Percentiles rank a stretch among this genome's conserved stretches.
Evolutionary conservation across 2,888 invertebrate species (phyloP).

Genomic region (Trichopoda pennipes): DNA sequence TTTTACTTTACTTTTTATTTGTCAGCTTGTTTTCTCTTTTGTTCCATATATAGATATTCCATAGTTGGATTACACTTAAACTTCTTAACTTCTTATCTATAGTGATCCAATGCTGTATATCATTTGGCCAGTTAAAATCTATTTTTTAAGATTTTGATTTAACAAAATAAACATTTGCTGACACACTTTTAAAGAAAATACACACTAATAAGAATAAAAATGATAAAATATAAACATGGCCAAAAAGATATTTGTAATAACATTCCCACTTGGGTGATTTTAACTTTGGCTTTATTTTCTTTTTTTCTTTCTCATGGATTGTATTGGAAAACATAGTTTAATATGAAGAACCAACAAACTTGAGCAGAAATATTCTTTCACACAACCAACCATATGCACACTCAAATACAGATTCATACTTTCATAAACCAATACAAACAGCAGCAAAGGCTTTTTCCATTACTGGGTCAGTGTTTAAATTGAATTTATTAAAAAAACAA

Average conservation of each 20-base stretch:
- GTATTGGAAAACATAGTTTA: slow-evolving; percentile 59
- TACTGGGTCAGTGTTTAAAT: slow-evolving; percentile 68
- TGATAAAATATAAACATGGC: slow-evolving; percentile 33
- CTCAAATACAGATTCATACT: slow-evolving; percentile 30
- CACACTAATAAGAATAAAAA: not conserved
- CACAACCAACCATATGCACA: not conserved
- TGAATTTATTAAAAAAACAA: slow-evolving; percentile 67
- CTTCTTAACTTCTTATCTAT: no score
- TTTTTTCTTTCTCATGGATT: slow-evolving; percentile 14
- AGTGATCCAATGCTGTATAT: no score
- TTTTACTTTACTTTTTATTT: no score
- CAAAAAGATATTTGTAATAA: slow-evolving; percentile 1
- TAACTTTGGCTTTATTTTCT: slow-evolving; percentile 35
- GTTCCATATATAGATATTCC: no score
- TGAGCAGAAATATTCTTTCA: slow-evolving; percentile 8
- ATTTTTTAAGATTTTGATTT: slow-evolving; percentile 50
- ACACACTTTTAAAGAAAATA: slow-evolving; percentile 44
- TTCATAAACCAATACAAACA: slow-evolving; percentile 56
- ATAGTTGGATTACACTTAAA: no score
- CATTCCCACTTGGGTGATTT: slow-evolving; percentile 59
- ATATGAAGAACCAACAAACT: slow-evolving; percentile 53
- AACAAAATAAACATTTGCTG: slow-evolving; percentile 60
- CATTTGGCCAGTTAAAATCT: slow-evolving; percentile 49
- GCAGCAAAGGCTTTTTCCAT: slow-evolving; percentile 59
- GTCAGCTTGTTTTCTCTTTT: no score